Evolutionary conservation across 2,888 invertebrate species (phyloP).

Genomic region (Cheiracanthium punctorium): DNA sequence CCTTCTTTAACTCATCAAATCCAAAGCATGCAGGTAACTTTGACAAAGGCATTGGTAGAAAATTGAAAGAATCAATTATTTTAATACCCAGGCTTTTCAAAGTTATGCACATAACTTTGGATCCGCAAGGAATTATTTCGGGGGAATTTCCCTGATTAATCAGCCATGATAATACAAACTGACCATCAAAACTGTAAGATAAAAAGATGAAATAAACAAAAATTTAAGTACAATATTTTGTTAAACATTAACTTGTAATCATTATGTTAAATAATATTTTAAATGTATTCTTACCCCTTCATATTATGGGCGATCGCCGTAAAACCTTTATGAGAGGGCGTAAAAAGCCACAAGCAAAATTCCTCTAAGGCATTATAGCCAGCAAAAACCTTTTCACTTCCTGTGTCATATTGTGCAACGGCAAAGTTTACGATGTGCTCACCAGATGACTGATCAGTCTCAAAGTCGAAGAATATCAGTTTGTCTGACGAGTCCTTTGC

Average conservation of each 20-base stretch:
- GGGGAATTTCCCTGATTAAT: constrained; percentile 10
- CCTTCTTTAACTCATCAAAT: constrained; percentile 22
- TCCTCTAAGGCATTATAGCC: constrained; percentile 2
- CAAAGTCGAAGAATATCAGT: constrained; percentile 34
- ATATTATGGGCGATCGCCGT: constrained; percentile 30
- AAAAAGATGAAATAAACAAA: not conserved
- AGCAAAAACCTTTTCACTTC: not conserved
- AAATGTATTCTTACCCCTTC: constrained; percentile 16
- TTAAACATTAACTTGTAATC: no score
- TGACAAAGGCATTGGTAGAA: constrained; percentile 28
- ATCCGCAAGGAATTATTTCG: constrained; percentile 15
- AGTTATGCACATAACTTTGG: not conserved
- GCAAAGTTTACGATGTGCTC: constrained; percentile 35
- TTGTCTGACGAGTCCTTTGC: not conserved
- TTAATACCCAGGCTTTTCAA: not conserved
- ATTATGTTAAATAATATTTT: no score
- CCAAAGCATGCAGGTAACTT: constrained; percentile 32
- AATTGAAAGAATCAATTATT: constrained; percentile 50
- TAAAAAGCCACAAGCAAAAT: constrained; percentile 24
- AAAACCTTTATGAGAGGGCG: not conserved
- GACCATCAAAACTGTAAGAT: constrained; percentile 29
- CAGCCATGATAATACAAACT: constrained; percentile 18
- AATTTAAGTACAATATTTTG: no score
- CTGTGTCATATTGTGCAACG: constrained; percentile 5
- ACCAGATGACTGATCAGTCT: constrained; percentile 21